Evolutionary conservation across 2,888 invertebrate species (phyloP).

Genomic region (Polydrusus cervinus): DNA sequence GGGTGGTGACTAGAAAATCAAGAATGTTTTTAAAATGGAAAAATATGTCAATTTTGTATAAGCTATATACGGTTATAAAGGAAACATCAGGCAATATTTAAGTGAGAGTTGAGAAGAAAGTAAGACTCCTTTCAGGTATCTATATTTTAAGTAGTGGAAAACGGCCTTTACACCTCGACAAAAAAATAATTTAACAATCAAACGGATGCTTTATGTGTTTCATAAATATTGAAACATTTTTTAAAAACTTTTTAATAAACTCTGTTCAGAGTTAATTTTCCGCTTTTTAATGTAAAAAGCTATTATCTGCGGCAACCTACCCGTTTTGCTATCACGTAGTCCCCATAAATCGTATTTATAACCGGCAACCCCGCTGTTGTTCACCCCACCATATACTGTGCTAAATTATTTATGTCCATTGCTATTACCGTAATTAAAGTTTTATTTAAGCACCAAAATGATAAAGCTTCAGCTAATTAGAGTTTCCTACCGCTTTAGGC

Average conservation of each 20-base stretch:
- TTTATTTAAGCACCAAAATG: slow-evolving; percentile 40
- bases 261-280: slow-evolving; percentile 6
- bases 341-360: slow-evolving; percentile 44
- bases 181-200: too few species aligned
- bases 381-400: slow-evolving; percentile 33
- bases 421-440: slow-evolving; percentile 48
- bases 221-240: too few species aligned
- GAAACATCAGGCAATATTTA: too few species aligned
- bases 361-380: slow-evolving; percentile 31
- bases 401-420: slow-evolving; percentile 47
- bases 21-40: too few species aligned
- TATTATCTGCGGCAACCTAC: slow-evolving; percentile 26
- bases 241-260: slow-evolving; percentile 11
- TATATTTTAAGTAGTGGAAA: too few species aligned
- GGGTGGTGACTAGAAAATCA: too few species aligned
- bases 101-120: too few species aligned
- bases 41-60: too few species aligned
- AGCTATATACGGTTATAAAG: too few species aligned
- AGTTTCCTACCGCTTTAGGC: slow-evolving; percentile 27
- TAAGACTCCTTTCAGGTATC: too few species aligned
- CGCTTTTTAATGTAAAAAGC: slow-evolving; percentile 18
- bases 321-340: slow-evolving; percentile 34
- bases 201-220: too few species aligned
- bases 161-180: too few species aligned
- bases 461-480: slow-evolving; percentile 38